Evolutionary conservation across 35 echinoderm and acorn worm species (phyloP), one percentile per base, ranked within the genome.

Genomic region (Lytechinus variegatus): DNA sequence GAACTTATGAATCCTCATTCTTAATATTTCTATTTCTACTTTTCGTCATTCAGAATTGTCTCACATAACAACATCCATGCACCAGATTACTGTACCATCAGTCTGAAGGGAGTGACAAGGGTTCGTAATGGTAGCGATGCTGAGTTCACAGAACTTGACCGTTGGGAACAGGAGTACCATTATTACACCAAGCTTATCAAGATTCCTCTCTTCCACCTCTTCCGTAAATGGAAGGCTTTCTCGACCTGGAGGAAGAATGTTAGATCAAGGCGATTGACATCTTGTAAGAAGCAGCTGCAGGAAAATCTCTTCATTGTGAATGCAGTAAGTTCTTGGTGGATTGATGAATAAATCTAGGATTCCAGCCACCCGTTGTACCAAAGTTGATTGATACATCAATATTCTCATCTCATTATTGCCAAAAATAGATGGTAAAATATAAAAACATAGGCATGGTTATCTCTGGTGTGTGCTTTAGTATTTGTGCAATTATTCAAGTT

Each of bases 191-290:
- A 96, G 60, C 95, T 98, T 1, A 94, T 97, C 87, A 91, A 96
- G 86, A 99, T 99, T 52, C 98, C 97, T 29, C 91, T 96, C 6
- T 98, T 99, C 96, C 87, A 95, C 0, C 95, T 97, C 52, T 99
- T 99, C 95, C 97, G 98, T 28, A 99, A 98, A 89, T 99, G 98
- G 98, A 99, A 99, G 89, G 98, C 98, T 13, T 99, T 99, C 89
- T 97, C 95, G 14, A 97, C 96, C 21, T 99, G 98, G 97, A 97
- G 97, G 55, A 99, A 98, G 51, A 98, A 99, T 60, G 98, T 99
- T 8, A 53, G 95, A n/a, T 99, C 98, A 9, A 93, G 95, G 54
- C 97, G 97, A 91, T 96, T 99, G 52, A 96, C 97, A 8, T 96
- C 51, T 53, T 99, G 98, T 55, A 99, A 99, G 96, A 99, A 99